Evolutionary conservation across 2,113 vertebrate species (phyloP).

Genomic region (cattle (Bos taurus)): DNA sequence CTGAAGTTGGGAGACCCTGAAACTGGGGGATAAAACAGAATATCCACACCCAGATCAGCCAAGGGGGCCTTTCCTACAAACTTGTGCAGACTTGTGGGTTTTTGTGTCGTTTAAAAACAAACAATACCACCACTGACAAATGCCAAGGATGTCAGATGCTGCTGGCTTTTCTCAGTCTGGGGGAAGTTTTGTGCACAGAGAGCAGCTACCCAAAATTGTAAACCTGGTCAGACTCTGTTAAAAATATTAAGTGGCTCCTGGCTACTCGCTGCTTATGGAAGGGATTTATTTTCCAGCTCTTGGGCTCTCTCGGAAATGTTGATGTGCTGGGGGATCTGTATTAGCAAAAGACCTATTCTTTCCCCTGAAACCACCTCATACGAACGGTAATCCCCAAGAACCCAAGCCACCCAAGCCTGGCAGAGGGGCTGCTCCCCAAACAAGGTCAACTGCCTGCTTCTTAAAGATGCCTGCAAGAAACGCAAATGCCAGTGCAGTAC

Average conservation of each 20-base stretch:
- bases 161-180: background rate
- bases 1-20: background rate
- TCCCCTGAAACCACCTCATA: background rate
- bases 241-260: background rate
- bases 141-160: background rate
- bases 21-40: background rate
- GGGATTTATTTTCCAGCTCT: background rate
- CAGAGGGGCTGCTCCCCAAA: background rate
- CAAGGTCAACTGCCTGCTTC: background rate
- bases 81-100: rapidly evolving
- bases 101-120: background rate
- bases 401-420: rapidly evolving
- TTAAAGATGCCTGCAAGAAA: background rate
- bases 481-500: background rate
- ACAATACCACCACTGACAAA: background rate
- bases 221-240: background rate
- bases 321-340: background rate
- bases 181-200: background rate
- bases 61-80: background rate
- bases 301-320: background rate
- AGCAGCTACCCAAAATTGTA: background rate
- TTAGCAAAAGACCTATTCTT: background rate
- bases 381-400: background rate
- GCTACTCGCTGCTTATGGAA: background rate
- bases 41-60: background rate